Conservation (phyloP, 2,797 vertebrate genomes). For the Halcyon badia region DNA sequence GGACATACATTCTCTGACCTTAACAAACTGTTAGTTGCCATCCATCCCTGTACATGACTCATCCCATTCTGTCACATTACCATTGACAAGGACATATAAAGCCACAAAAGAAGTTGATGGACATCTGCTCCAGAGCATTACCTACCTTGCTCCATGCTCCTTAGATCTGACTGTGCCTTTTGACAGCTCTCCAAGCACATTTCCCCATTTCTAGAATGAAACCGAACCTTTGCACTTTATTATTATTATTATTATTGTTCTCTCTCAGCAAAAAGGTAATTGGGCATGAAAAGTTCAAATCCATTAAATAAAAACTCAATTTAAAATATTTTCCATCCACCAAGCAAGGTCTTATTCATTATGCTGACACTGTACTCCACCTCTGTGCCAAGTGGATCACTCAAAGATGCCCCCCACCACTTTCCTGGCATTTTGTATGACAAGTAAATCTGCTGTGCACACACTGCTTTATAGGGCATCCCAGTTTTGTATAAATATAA, state of each 20-base stretch:
- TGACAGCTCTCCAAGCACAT: conserved; percentile 61
- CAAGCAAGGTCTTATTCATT: conserved; percentile 67
- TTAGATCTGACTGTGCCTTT: conserved; percentile 52
- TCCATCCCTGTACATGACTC: not conserved
- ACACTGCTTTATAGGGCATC: conserved; percentile 47
- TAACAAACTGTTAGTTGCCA: not conserved
- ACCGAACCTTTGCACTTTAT: conserved; percentile 71
- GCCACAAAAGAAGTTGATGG: conserved; percentile 35
- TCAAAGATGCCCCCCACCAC: conserved; percentile 71
- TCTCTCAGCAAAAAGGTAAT: conserved; percentile 70
- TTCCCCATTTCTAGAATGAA: conserved; percentile 65
- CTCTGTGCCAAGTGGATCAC: conserved; percentile 69
- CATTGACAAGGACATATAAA: conserved; percentile 52
- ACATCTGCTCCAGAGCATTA: conserved; percentile 26
- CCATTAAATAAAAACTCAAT: conserved; percentile 75
- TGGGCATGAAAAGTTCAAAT: conserved; percentile 76
- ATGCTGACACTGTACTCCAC: conserved; percentile 71
- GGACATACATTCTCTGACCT: conserved; percentile 14
- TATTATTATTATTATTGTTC: conserved; percentile 75
- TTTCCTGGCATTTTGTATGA: conserved; percentile 65
- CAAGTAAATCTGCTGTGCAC: conserved; percentile 69
- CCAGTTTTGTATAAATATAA: conserved; percentile 1
- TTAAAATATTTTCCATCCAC: conserved; percentile 72
- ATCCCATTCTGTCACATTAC: conserved; percentile 26
- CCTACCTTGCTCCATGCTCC: conserved; percentile 50